Conservation (phyloP, 1,140 invertebrate genomes). For the Zophobas atratus region DNA sequence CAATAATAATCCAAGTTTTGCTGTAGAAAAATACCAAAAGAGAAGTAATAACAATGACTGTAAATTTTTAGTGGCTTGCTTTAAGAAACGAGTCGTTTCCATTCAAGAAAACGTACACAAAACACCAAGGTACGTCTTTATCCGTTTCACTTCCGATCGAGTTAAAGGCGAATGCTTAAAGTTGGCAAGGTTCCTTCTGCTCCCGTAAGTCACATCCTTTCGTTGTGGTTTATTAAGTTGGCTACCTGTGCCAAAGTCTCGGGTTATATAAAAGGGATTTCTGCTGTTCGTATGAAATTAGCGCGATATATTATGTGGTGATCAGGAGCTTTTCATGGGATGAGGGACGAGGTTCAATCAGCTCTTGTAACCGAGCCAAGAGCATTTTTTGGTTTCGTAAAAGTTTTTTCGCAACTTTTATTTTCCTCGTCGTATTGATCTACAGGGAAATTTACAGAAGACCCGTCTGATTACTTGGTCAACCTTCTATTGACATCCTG, state of each 20-base stretch:
- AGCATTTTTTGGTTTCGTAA: background rate
- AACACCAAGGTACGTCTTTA: conserved; percentile 32
- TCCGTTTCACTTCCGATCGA: conserved; percentile 36
- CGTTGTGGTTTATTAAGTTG: conserved; percentile 24
- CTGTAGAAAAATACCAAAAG: conserved; percentile 35
- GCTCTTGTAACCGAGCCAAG: conserved; percentile 20
- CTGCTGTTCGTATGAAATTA: conserved; percentile 11
- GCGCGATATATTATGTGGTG: background rate
- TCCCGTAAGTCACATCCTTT: conserved; percentile 11
- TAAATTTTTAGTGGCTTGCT: conserved; percentile 39
- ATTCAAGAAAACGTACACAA: conserved; percentile 37
- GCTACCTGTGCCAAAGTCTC: conserved; percentile 10
- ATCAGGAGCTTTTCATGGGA: background rate
- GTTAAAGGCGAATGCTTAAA: conserved; percentile 26
- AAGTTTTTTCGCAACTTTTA: background rate
- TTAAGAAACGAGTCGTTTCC: conserved; percentile 34
- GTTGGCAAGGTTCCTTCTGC: conserved; percentile 26
- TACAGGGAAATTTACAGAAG: too few species aligned
- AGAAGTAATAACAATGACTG: conserved; percentile 37
- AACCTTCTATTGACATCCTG: too few species aligned
- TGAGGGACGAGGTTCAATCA: conserved; percentile 20
- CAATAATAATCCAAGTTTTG: conserved; percentile 37
- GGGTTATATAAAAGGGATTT: conserved; percentile 9
- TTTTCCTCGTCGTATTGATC: background rate
- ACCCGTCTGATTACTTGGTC: too few species aligned